Conservation (phyloP, 1,140 invertebrate species). For the Theocolax elegans region DNA sequence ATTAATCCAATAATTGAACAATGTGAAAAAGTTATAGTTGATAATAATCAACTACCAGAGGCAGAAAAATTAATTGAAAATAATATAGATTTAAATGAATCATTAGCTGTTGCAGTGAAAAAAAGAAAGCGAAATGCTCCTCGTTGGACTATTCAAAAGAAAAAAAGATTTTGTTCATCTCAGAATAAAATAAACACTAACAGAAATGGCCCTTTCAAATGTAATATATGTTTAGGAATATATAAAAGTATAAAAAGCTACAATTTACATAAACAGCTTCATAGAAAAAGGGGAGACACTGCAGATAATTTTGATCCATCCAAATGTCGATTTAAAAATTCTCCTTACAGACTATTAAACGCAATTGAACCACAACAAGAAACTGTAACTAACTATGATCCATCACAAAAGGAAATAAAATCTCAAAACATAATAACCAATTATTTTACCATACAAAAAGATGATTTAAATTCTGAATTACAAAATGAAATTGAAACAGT, state of each 20-base stretch:
- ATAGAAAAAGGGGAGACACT: slow-evolving; percentile 49
- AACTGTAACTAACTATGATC: background rate
- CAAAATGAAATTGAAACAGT: slow-evolving; percentile 9
- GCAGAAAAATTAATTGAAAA: background rate
- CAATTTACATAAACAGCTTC: slow-evolving; percentile 41
- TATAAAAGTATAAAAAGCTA: slow-evolving; percentile 40
- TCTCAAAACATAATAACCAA: slow-evolving; percentile 10
- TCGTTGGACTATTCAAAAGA: slow-evolving; percentile 37
- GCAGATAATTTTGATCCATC: slow-evolving; percentile 49
- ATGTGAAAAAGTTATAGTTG: slow-evolving; percentile 20
- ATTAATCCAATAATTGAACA: slow-evolving; percentile 39
- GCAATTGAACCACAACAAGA: background rate
- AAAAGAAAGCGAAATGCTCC: slow-evolving; percentile 35
- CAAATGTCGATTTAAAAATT: slow-evolving; percentile 45
- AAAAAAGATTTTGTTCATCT: too few species aligned
- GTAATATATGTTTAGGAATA: slow-evolving; percentile 47
- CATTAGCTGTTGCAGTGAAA: slow-evolving; percentile 13
- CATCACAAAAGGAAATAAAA: slow-evolving; percentile 11
- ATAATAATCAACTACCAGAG: background rate
- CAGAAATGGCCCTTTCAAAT: slow-evolving; percentile 43
- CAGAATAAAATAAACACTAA: slow-evolving; percentile 11
- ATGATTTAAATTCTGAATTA: background rate
- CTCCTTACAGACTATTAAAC: slow-evolving; percentile 20
- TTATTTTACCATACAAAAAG: slow-evolving; percentile 7
- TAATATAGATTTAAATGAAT: slow-evolving; percentile 20